phyloP scores from a whole-genome alignment of 2,113 vertebrate genomes.

The Dasyornis broadbenti region DNA sequence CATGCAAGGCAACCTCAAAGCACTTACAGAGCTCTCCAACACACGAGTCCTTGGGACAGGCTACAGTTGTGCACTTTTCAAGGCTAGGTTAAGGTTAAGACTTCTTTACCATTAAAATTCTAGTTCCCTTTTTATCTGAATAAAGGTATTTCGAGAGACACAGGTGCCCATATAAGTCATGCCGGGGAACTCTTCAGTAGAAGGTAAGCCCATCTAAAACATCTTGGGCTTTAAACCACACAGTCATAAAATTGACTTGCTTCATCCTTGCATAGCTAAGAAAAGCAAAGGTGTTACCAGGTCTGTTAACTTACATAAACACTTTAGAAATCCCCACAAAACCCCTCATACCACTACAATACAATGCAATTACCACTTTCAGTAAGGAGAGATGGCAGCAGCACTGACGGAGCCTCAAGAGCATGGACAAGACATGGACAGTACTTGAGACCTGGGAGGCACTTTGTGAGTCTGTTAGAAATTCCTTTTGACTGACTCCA shows the following conservation, averaged over 20 bases:
- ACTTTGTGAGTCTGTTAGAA: background rate
- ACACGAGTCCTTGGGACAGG: background rate
- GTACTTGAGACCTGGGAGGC: constrained; percentile 72
- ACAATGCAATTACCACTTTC: constrained; percentile 75
- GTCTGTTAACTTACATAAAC: background rate
- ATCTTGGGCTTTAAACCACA: background rate
- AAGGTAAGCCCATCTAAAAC: background rate
- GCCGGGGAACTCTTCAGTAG: background rate
- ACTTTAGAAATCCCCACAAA: background rate
- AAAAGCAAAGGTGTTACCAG: background rate
- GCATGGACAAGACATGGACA: constrained; percentile 85
- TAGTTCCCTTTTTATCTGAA: background rate
- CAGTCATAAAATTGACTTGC: background rate
- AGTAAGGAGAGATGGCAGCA: constrained; percentile 94
- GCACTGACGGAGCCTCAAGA: constrained; percentile 92
- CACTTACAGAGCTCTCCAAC: background rate
- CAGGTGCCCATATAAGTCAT: background rate
- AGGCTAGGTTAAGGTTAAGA: background rate
- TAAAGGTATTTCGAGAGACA: background rate
- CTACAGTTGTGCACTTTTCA: background rate
- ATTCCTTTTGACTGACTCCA: constrained; percentile 59
- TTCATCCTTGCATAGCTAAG: background rate
- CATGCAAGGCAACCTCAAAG: background rate
- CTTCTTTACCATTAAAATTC: background rate
- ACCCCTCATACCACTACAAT: background rate